Conservation (phyloP, 2,888 invertebrate genomes). For the Eupithecia subfuscata region DNA sequence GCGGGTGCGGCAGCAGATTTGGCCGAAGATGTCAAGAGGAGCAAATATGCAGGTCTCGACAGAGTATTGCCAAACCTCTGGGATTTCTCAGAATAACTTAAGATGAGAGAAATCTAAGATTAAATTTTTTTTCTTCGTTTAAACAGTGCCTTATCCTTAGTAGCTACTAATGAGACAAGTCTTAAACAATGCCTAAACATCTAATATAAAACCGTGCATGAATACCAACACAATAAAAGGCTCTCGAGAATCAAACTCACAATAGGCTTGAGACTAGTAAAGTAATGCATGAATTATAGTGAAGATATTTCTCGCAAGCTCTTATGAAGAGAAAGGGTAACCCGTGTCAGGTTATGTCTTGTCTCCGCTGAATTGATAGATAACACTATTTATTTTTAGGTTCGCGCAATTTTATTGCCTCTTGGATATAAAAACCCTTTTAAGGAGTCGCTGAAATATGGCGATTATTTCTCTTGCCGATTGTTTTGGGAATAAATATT, state of each 20-base stretch:
- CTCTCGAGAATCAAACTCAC: slow-evolving; percentile 13
- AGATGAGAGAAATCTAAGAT: no score
- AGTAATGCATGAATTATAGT: slow-evolving; percentile 77
- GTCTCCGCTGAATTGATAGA: slow-evolving; percentile 68
- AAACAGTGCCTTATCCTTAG: no score
- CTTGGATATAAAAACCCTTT: slow-evolving; percentile 35
- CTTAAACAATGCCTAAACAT: no score
- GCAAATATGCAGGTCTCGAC: no score
- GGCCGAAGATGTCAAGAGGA: no score
- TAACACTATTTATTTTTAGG: slow-evolving; percentile 51
- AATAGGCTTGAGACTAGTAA: slow-evolving; percentile 47
- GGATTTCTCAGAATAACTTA: no score
- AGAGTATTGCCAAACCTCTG: no score
- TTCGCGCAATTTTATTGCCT: slow-evolving; percentile 40
- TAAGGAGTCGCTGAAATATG: slow-evolving; percentile 24
- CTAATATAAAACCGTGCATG: no score
- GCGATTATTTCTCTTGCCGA: slow-evolving; percentile 26
- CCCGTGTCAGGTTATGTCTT: slow-evolving; percentile 68
- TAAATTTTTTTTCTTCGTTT: no score
- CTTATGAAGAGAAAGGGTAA: slow-evolving; percentile 79
- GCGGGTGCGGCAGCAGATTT: no score
- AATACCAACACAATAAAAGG: background rate
- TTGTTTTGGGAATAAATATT: slow-evolving; percentile 21
- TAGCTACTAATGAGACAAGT: no score
- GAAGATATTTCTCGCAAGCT: slow-evolving; percentile 48